Percentiles rank a stretch among this genome's conserved stretches.
Evolutionary conservation across 2,113 vertebrate species (phyloP).

Genomic region (Polypterus bichir): DNA sequence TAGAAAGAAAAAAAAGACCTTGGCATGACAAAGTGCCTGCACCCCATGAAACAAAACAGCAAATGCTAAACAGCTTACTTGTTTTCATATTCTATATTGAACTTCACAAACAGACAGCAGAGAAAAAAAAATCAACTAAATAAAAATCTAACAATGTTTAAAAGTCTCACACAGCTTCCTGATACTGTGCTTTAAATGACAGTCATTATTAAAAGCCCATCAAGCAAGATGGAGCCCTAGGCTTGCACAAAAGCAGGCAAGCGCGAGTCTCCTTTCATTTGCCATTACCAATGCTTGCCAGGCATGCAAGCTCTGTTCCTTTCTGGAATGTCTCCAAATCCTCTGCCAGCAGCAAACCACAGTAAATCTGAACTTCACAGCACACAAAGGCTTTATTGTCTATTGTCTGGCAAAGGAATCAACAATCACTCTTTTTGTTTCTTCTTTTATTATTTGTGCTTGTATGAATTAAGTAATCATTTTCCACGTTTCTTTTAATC

Average conservation of each 20-base stretch:
- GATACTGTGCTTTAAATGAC: not conserved
- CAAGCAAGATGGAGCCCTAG: not conserved
- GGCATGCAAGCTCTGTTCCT: not conserved
- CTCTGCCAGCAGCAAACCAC: not conserved
- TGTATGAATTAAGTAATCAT: too few species aligned
- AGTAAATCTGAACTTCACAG: not conserved
- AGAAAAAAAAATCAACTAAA: constrained; percentile 1
- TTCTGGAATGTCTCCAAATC: not conserved
- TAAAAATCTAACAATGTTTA: not conserved
- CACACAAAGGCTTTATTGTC: constrained; percentile 14
- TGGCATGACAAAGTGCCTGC: too few species aligned
- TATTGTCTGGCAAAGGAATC: constrained; percentile 23
- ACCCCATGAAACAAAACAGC: too few species aligned
- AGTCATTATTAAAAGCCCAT: constrained; percentile 1
- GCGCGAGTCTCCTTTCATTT: not conserved
- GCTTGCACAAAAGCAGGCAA: not conserved
- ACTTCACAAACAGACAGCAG: not conserved
- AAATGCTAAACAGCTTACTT: not conserved
- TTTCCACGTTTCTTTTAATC: too few species aligned
- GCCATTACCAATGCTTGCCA: constrained; percentile 1
- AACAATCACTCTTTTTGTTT: constrained; percentile 3
- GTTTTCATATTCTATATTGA: not conserved
- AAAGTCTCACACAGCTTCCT: not conserved
- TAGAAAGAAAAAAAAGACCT: too few species aligned
- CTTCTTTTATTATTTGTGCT: constrained; percentile 10